Percentiles rank a stretch among this genome's conserved stretches.
Evolutionary conservation across 2,113 vertebrate species (phyloP).

Genomic region (Pteronura brasiliensis): DNA sequence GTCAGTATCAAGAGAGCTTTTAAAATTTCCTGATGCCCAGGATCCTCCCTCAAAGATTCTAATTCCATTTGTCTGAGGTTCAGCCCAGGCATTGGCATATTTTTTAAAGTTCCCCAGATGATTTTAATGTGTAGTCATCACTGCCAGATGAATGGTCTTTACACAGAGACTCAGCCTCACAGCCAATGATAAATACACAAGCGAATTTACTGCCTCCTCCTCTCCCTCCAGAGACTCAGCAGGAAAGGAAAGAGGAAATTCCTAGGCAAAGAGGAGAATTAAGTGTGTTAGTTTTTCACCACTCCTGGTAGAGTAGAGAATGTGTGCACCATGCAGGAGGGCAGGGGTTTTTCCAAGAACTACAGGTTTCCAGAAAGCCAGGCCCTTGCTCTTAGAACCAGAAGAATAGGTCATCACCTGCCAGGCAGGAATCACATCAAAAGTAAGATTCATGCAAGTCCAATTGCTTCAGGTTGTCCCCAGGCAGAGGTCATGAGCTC

Average conservation of each 20-base stretch:
- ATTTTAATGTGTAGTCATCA: neutral
- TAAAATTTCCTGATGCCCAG: neutral
- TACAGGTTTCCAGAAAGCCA: neutral
- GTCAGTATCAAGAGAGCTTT: neutral
- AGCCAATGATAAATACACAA: neutral
- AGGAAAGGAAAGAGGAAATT: neutral
- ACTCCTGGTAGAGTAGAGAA: neutral
- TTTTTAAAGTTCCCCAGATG: slow-evolving; percentile 35
- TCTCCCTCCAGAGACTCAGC: neutral
- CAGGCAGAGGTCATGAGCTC: neutral
- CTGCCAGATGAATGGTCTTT: neutral
- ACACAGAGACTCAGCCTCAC: neutral
- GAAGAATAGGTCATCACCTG: neutral
- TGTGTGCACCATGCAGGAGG: neutral
- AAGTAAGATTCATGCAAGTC: neutral
- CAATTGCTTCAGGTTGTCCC: neutral
- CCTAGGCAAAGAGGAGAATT: neutral
- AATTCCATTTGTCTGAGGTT: neutral
- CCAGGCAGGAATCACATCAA: neutral
- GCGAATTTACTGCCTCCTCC: neutral
- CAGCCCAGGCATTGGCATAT: neutral
- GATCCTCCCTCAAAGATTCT: neutral
- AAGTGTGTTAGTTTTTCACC: neutral
- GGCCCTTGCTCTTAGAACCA: neutral
- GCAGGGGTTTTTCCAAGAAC: neutral